A percentile compares a stretch with the other conserved stretches of the same genome.
These are phyloP conservation scores for Orcinus orca DNA, from an alignment of 2,113 vertebrate genomes.

Conservation along the genomic window DNA sequence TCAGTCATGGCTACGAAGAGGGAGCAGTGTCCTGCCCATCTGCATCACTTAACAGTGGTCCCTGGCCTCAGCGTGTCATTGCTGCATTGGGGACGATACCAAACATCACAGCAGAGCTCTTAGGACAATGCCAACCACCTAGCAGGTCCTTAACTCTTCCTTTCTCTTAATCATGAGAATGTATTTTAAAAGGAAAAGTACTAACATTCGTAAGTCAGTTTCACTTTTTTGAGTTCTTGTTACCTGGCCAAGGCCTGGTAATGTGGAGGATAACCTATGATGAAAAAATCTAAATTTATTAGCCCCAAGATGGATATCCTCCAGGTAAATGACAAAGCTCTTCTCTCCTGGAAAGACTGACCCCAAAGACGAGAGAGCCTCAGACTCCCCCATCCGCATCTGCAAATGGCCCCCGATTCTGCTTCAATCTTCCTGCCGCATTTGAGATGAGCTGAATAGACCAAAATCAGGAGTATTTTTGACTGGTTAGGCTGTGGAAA, in stretches of 20 bases:
- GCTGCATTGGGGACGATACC: fast-evolving
- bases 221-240: not conserved
- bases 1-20: too few relatives aligned
- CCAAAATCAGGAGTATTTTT: not conserved
- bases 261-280: not conserved
- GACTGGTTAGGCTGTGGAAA: not conserved
- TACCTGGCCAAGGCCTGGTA: not conserved
- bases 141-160: not conserved
- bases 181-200: not conserved
- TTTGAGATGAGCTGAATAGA: not conserved
- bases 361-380: not conserved
- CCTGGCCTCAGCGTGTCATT: not conserved
- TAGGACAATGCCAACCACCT: not conserved
- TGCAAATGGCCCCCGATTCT: not conserved
- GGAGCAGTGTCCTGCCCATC: not conserved
- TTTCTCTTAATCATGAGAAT: not conserved
- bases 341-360: not conserved
- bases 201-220: not conserved
- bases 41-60: fast-evolving
- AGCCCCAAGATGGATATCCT: not conserved
- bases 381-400: not conserved
- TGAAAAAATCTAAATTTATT: not conserved
- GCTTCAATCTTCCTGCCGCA: not conserved
- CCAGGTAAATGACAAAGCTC: not conserved
- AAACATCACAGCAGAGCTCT: not conserved